Evolutionary conservation across 2,888 invertebrate species (phyloP).

Genomic region (Therioaphis trifolii): DNA sequence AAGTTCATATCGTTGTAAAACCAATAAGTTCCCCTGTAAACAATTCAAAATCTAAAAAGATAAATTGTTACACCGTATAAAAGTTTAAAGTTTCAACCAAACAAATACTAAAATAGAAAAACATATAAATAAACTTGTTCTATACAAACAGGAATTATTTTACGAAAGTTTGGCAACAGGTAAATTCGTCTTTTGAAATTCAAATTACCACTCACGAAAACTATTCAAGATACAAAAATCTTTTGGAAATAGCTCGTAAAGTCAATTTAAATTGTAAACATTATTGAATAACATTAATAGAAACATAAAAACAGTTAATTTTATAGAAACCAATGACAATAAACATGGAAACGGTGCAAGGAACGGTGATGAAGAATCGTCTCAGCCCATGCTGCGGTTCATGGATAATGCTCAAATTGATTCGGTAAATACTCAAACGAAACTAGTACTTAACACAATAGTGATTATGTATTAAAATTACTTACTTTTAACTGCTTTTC

Average conservation of each 20-base stretch:
- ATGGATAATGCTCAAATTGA: constrained; percentile 60
- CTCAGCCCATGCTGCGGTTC: constrained; percentile 59
- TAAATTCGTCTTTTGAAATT: constrained; percentile 25
- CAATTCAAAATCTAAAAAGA: not conserved
- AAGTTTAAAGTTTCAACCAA: constrained; percentile 1
- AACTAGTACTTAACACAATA: not conserved
- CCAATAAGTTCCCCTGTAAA: not conserved
- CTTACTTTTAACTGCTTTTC: not conserved
- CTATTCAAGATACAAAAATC: not conserved
- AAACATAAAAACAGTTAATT: constrained; percentile 54
- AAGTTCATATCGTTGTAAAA: not conserved
- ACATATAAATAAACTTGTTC: constrained; percentile 35
- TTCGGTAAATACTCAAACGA: constrained; percentile 30
- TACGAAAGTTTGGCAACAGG: constrained; percentile 22
- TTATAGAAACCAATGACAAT: constrained; percentile 52
- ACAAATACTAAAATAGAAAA: constrained; percentile 34
- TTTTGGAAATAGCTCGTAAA: not conserved
- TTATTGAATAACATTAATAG: constrained; percentile 5
- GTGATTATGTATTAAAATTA: not conserved
- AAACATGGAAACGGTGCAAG: constrained; percentile 37
- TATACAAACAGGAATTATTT: constrained; percentile 28
- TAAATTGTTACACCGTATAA: constrained; percentile 16
- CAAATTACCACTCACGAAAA: not conserved
- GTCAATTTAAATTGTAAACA: constrained; percentile 6
- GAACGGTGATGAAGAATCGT: constrained; percentile 49